Base-by-base conservation (phyloP, 2,888 invertebrate species). In the Trisateles emortualis region DNA sequence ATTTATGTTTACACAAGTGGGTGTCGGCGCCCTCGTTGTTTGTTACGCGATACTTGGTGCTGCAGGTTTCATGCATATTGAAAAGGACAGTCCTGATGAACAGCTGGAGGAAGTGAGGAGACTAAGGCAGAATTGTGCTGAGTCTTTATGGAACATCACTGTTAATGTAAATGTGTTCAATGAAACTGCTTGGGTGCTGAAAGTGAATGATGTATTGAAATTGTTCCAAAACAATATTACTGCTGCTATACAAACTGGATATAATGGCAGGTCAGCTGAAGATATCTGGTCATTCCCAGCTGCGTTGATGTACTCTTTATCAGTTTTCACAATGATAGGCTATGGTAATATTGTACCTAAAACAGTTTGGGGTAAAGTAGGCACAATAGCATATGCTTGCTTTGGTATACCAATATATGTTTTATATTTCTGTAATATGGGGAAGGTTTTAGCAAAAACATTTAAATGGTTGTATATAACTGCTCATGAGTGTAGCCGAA, bases 1-100 rank as follows among this genome's bases (percentile, higher is more conserved):
- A 5, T 98, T 98, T 79, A 98, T 98, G 97, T 98, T 97, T 90
- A 98, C 98, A 5, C 97, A 97, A 94, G 96, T 96, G 76, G 98
- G 98, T 68, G 97, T 98, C 29, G 98, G 97, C 50, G 97, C 96
- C 6, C 91, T 98, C 13, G 96, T 98, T 39, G 97, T 98, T 1
- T 95, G 97, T 63, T 98, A 98, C 82, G 96, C 98, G 22, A 95
- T 98, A 49, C 95, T 97, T 24, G 98, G 98, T 0, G 97, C 98
- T 0, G 94, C 96, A 13, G 95, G 96, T 40, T 98, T 98, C 83
- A 96, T 95, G 87, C 94, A 95, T 66, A 95, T 98, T 38, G 98
- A 98, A 79, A 94, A 94, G 9, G 94, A 95, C 72, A 93, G 92
- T 58, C 92, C 94, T 8, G 90, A 92, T 52, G 89, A 91, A 44